Evolutionary conservation across 2,888 invertebrate genomes (phyloP), one percentile per base, ranked within the genome.

Genomic region (Aporophyla nigra): DNA sequence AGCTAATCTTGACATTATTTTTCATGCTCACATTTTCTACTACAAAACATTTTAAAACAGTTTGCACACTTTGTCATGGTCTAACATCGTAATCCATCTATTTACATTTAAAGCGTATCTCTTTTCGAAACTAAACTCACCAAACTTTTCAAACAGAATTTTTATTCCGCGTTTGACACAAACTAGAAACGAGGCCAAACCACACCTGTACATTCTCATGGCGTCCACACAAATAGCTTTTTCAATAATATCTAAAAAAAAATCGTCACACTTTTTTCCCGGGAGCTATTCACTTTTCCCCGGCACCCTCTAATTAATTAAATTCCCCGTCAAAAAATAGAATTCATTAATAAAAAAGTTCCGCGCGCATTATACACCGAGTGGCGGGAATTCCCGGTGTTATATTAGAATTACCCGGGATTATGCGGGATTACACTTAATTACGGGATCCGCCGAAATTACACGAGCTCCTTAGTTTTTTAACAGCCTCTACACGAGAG

Each of bases 331-430:
- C 89, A 90, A 92, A 93, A 93, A 94, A 93, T 93, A 91, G 90
- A 92, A 92, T 92, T 92, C 88, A 93, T 93, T 93, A 91, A 92
- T 91, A 92, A 93, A 93, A 92, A 93, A 90, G 87, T 90, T 90
- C 80, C 65, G 83, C 83, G 85, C 80, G 86, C 78, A 85, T 85
- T 83, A 84, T 83, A 86, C 84, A 76, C 82, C 83, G 87, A 88
- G 82, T 83, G 86, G 82, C 80, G 85, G 87, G 89, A 85, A 90
- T 89, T 89, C 91, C 90, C 91, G 90, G 91, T 89, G 91, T 90
- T 91, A 92, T 92, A 92, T 94, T 91, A 93, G 91, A 93, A 94
- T 94, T 92, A 93, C 90, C 89, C 90, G 88, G 92, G 94, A 94
- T 94, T 92, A 94, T 91, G 90, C 89, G 90, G 92, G 93, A 93